These are phyloP conservation scores for Acronicta alni DNA, from an alignment of 2,888 invertebrate species.

Conservation along the genomic window DNA sequence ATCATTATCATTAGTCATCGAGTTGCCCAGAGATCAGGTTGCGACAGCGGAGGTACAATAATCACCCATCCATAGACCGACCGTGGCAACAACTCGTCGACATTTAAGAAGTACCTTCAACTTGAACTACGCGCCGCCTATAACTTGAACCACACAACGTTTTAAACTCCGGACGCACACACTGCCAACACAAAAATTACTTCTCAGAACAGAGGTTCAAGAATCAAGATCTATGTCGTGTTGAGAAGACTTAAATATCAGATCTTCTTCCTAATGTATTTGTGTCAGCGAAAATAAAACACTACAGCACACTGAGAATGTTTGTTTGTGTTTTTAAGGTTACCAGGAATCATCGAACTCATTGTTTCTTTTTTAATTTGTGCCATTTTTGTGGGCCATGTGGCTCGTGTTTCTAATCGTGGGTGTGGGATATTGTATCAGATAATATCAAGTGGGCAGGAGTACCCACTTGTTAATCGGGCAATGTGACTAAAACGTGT, in stretches of 20 bases:
- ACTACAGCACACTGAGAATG: constrained; percentile 8
- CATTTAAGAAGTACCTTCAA: constrained; percentile 49
- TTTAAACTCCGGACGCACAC: constrained; percentile 78
- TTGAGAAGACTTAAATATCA: constrained; percentile 71
- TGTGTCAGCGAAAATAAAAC: constrained; percentile 52
- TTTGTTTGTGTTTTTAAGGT: constrained; percentile 37
- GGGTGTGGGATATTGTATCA: constrained; percentile 6
- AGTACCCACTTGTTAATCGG: too few species aligned
- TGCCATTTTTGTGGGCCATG: constrained; percentile 24
- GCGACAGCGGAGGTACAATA: too few species aligned
- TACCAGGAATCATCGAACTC: constrained; percentile 8
- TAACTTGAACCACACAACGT: constrained; percentile 69
- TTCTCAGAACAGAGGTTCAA: constrained; percentile 85
- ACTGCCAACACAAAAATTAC: constrained; percentile 81
- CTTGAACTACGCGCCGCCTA: constrained; percentile 43
- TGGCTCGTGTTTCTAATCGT: constrained; percentile 11
- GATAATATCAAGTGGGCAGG: not conserved
- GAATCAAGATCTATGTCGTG: constrained; percentile 86
- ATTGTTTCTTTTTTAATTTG: constrained; percentile 21
- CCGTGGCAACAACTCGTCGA: too few species aligned
- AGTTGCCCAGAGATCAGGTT: too few species aligned
- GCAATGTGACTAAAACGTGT: not conserved
- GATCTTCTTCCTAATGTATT: constrained; percentile 68
- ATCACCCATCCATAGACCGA: too few species aligned
- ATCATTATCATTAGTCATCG: too few species aligned